Evolutionary conservation across 2,797 vertebrate genomes (phyloP), one percentile per base, ranked within the genome.

Genomic region (Petrocephalus schoutedeni): DNA sequence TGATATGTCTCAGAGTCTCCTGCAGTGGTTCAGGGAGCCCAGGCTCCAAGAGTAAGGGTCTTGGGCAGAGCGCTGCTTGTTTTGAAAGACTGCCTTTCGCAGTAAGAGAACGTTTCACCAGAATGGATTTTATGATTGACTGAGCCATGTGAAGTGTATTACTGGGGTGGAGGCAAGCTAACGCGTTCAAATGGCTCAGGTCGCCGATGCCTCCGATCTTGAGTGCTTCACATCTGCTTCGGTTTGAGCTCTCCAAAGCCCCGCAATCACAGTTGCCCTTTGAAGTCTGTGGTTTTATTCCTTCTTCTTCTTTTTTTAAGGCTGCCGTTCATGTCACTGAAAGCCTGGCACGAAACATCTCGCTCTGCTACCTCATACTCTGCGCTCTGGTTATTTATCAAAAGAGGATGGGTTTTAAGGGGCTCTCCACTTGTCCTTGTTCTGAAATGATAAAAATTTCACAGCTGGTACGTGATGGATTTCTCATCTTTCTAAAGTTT

Each of bases 51-150:
- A 87, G 53, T 88, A 86, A 87, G 56, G 19, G 71, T 58, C 36
- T 49, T 58, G 28, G 58, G 58, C 36, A 19, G 10, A 49, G 53
- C n/a, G 7, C 57, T 71, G 21, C 87, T 41, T 77, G 59, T 45
- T 88, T 64, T 45, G 88, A 89, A 89, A 59, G 41, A 57, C 88
- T 1, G 87, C 88, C 9, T 90, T 88, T 89, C 89, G 88, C 88
- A 82, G 36, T 87, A 19, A 80, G 82, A 85, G 61, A 67, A 28
- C 36, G 83, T 89, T 89, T 88, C 86, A 86, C 89, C 91, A 90
- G 91, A 90, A 92, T 88, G 90, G 89, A 91, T 92, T 91, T 91
- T 90, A 90, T 92, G 90, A 91, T 90, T 87, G 90, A 92, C 91
- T 57, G 85, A 91, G 89, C 87, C 87, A 88, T 89, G 89, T 36